Percentiles rank a stretch among this genome's conserved stretches.
phyloP scores from a whole-genome alignment of 2,888 invertebrate species.

The Stenodera caucasica region DNA sequence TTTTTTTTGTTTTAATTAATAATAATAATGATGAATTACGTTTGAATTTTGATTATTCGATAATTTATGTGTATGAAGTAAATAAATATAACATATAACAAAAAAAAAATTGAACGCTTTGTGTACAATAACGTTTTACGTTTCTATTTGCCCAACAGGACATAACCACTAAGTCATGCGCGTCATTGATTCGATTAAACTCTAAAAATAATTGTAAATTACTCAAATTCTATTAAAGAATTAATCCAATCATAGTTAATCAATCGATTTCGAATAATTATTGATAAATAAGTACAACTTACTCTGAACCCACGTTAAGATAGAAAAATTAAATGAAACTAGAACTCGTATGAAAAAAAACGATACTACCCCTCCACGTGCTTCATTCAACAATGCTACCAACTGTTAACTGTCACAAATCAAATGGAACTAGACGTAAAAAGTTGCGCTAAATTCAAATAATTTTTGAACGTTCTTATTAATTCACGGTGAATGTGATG shows the following conservation, averaged over 20 bases:
- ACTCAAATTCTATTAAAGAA: too few species aligned
- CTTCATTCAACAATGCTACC: conserved; percentile 51
- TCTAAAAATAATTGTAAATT: too few species aligned
- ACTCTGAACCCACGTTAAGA: conserved; percentile 29
- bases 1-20: too few species aligned
- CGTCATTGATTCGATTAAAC: conserved; percentile 16
- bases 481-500: too few species aligned
- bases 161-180: conserved; percentile 31
- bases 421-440: conserved; percentile 11
- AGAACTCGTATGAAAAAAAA: conserved; percentile 35
- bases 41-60: too few species aligned
- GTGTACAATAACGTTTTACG: neutral
- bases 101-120: too few species aligned
- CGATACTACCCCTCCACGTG: conserved; percentile 48
- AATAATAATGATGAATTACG: too few species aligned
- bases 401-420: conserved; percentile 30
- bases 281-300: conserved; percentile 8
- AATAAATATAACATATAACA: too few species aligned
- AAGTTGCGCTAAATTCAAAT: neutral
- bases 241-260: too few species aligned
- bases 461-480: too few species aligned
- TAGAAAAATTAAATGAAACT: conserved; percentile 23
- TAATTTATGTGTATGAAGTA: too few species aligned
- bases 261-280: neutral
- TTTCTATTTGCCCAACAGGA: neutral